A percentile compares a stretch with the other conserved stretches of the same genome.
Evolutionary conservation across 2,797 vertebrate genomes (phyloP).

Genomic region (Stomatorhinus walkeri): DNA sequence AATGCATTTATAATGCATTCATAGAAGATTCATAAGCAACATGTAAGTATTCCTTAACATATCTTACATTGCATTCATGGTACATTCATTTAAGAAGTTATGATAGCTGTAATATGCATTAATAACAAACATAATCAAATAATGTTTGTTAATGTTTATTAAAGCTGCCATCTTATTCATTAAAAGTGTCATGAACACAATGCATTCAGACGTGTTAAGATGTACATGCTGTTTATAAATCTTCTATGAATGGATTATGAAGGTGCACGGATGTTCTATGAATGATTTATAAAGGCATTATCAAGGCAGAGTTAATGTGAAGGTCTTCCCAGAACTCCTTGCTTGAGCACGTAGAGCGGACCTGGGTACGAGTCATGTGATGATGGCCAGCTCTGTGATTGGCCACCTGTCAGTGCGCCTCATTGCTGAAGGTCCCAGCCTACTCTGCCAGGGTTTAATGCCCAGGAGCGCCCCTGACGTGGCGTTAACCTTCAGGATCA

Average conservation of each 20-base stretch:
- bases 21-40: background rate
- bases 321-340: background rate
- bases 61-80: background rate
- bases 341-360: background rate
- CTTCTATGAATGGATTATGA: background rate
- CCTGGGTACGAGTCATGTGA: background rate
- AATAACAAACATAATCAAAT: background rate
- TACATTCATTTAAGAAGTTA: background rate
- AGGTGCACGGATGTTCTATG: background rate
- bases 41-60: background rate
- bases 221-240: background rate
- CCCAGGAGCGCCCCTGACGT: background rate
- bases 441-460: background rate
- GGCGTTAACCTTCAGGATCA: conserved; percentile 21
- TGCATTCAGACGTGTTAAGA: background rate
- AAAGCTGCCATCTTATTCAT: background rate
- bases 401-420: background rate
- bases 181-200: background rate
- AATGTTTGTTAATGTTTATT: background rate
- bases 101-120: background rate
- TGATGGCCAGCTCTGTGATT: background rate
- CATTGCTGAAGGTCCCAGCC: background rate
- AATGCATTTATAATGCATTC: background rate
- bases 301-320: background rate
- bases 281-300: background rate